Base-by-base conservation (phyloP, 2,113 vertebrate species). In the Shinisaurus crocodilurus region DNA sequence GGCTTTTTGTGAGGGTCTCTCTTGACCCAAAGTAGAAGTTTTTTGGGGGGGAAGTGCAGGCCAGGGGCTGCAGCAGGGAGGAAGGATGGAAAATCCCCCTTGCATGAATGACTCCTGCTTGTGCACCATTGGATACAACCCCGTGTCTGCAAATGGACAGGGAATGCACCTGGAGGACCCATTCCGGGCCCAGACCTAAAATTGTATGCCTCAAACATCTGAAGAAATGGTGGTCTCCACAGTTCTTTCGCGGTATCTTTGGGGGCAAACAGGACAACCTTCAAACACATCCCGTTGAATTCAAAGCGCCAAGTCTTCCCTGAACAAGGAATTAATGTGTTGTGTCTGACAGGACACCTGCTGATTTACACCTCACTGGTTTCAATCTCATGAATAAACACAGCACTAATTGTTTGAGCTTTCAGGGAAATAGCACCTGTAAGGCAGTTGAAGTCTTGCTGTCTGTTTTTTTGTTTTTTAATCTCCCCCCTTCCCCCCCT, bases 341-440 rank as follows among this genome's bases (percentile, higher is more conserved):
- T 29, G 8, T 57, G 0, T 77, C 88, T 91, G 87, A 48, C 50
- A 23, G 1, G 23, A 69, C n/a, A 69, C 80, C 40, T 91, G 50
- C 69, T 70, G 43, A 77, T 95, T 91, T 90, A 72, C 40, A 89
- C 93, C 80, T 89, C 34, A 48, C 50, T 27, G 43, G 60, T 84
- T 91, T 91, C 79, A 92, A 83, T 91, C 88, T 95, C 84, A 2
- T 60, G 91, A 89, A 92, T 92, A 91, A 93, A 89, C 80, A 90
- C 80, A 48, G 63, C 76, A 48, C 77, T 90, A 37, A 92, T 95
- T 87, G 82, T 88, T 91, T 93, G 70, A 79, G 89, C 34, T 95
- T 93, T 86, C 69, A 48, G 87, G 43, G 34, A 86, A 90, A 82
- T 79, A 45, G 18, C 37, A 43, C 90, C 93, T 88, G 82, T 82